Conservation (phyloP, 2,888 invertebrate species). For the Trichogramma dendrolimi region DNA sequence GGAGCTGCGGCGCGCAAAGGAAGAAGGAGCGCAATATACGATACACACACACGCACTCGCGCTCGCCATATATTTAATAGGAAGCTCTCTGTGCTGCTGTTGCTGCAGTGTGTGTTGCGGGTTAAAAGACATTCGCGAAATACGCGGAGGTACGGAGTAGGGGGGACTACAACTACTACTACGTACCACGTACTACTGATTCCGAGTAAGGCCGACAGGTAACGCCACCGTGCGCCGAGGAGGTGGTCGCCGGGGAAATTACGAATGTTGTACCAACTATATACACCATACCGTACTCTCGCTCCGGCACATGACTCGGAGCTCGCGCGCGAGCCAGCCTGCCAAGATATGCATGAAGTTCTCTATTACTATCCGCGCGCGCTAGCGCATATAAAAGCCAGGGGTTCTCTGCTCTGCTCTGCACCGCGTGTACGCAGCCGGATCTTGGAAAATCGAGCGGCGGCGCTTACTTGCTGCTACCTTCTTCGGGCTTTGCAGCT, state of each 20-base stretch:
- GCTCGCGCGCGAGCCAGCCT: background rate
- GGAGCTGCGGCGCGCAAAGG: too few species aligned
- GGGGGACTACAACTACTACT: conserved; percentile 29
- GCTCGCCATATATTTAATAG: too few species aligned
- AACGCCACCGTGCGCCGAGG: conserved; percentile 48
- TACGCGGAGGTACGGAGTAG: conserved; percentile 20
- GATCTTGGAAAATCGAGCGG: background rate
- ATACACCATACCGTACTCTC: conserved; percentile 42
- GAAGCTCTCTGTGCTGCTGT: too few species aligned
- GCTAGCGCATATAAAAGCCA: conserved; percentile 24
- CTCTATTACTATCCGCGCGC: conserved; percentile 40
- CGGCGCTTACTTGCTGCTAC: background rate
- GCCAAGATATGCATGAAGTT: conserved; percentile 50
- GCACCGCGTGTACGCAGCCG: background rate
- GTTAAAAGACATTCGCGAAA: conserved; percentile 11
- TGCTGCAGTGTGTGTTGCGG: too few species aligned
- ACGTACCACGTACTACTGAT: too few species aligned
- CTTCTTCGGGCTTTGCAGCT: background rate
- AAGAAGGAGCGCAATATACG: too few species aligned
- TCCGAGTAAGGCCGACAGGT: conserved; percentile 36
- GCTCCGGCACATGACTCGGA: too few species aligned
- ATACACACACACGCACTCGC: too few species aligned
- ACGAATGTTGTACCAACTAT: conserved; percentile 30
- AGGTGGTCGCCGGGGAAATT: conserved; percentile 52
- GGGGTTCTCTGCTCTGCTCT: conserved; percentile 41